phyloP scores from a whole-genome alignment of 2,113 vertebrate genomes.

The Sarotherodon lohbergeri region DNA sequence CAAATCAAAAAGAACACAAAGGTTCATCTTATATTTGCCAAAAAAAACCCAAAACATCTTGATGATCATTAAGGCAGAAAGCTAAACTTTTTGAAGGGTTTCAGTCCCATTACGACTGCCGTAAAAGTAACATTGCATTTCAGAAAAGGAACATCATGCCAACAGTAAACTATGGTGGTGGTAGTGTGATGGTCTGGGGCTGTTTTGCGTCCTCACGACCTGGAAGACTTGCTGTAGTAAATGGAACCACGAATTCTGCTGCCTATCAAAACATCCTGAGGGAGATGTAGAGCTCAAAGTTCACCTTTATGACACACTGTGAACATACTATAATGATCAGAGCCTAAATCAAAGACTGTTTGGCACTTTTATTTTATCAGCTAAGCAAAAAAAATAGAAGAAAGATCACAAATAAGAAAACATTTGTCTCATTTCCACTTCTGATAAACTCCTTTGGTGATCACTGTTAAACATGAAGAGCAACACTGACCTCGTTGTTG shows the following conservation, averaged over 20 bases:
- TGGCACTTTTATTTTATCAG: background rate
- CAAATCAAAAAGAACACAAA: background rate
- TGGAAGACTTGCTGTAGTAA: background rate
- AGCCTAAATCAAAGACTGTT: background rate
- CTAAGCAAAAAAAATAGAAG: background rate
- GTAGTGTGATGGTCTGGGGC: background rate
- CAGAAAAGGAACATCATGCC: background rate
- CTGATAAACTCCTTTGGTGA: background rate
- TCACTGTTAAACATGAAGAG: background rate
- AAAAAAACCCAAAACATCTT: background rate
- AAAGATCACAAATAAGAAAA: background rate
- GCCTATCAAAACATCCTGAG: background rate
- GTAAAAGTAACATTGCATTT: background rate
- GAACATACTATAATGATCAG: background rate
- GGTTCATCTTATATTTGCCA: background rate
- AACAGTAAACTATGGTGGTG: background rate
- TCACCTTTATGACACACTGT: background rate
- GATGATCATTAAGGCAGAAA: background rate
- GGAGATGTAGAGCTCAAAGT: background rate
- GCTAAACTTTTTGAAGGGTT: background rate
- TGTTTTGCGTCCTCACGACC: background rate
- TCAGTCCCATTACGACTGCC: background rate
- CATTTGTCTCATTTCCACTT: background rate
- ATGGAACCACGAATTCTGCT: fast-evolving
- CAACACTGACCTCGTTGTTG: conserved; percentile 62